Percentiles rank a stretch among this genome's conserved stretches.
phyloP scores from a whole-genome alignment of 2,888 invertebrate species.

The Leptura quadrifasciata region DNA sequence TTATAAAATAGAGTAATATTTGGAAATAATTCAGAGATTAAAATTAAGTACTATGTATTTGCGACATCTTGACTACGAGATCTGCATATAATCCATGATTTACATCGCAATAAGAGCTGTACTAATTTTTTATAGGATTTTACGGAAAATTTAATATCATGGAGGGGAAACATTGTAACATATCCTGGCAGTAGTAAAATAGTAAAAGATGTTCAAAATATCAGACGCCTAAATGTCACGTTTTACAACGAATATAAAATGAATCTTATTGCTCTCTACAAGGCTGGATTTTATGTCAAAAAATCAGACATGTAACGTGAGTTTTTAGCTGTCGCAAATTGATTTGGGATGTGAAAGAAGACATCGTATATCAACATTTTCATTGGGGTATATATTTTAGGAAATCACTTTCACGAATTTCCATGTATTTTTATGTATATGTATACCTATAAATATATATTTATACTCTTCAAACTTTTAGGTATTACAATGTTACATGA shows the following conservation, averaged over 20 bases:
- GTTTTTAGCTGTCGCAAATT: conserved; percentile 31
- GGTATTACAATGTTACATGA: not conserved
- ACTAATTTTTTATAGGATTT: conserved; percentile 34
- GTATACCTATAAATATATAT: not conserved
- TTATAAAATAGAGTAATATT: not conserved
- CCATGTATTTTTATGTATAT: not conserved
- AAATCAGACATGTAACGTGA: conserved; percentile 33
- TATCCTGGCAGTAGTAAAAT: conserved; percentile 34
- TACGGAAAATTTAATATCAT: conserved; percentile 31
- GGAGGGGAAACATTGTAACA: conserved; percentile 36
- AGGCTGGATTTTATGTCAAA: conserved; percentile 33
- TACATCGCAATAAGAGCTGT: conserved; percentile 8
- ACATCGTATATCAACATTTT: conserved; percentile 31
- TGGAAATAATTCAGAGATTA: too few relatives aligned
- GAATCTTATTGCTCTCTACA: conserved; percentile 34
- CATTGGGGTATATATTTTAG: conserved; percentile 12
- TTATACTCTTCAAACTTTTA: not conserved
- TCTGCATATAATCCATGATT: conserved; percentile 9
- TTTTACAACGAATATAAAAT: conserved; percentile 43
- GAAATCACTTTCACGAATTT: conserved; percentile 11
- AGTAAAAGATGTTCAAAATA: conserved; percentile 40
- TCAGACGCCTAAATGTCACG: conserved; percentile 41
- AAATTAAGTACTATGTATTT: not conserved
- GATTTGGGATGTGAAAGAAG: conserved; percentile 21
- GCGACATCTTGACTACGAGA: not conserved